Evolutionary conservation across 53 echinoderm and acorn worm species (phyloP), one percentile per base, ranked within the genome.

Genomic region (Glandiceps talaboti): DNA sequence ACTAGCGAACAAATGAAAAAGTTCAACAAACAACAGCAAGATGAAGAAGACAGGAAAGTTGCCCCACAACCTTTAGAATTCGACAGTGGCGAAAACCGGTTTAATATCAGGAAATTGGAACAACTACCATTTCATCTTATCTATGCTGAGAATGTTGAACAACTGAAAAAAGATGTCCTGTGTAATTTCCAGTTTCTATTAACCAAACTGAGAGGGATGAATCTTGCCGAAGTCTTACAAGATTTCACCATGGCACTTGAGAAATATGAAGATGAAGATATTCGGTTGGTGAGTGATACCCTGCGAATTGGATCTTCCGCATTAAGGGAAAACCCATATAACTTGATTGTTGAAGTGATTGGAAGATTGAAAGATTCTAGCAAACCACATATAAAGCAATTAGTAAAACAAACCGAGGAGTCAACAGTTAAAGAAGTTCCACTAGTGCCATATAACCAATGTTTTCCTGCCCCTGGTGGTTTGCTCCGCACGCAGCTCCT

Each of bases 1-100:
- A 45, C 64, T 6, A 45, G 20, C 6, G 64, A 45, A 20, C 64
- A 45, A 20, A 20, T 45, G 64, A 45, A 45, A 20, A 45, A 45
- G 64, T 45, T 45, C 64, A 20, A 20, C 20, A 45, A 45, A 20
- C 6, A 20, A 12, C 6, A 45, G 64, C 6, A 87, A 32, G 83
- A 80, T 26, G 82, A 86, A 74, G 86, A 86, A 74, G 83, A 87
- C 73, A 75, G 87, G 0, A 76, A 83, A 33, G 87, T 87, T 1
- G 33, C 83, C 27, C 30, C 33, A 10, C 87, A 87, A 29, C 87
- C 87, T 0, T 31, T 87, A 29, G 29, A 29, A 20, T 87, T 87
- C 82, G 26, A 31, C 20, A 20, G 20, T 12, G 64, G 64, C n/a
- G 14, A 27, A 25, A 33, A 30, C 32, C 72, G 32, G 26, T 87